phyloP scores from a whole-genome alignment of 2,888 invertebrate genomes.

The Nebria brevicollis region DNA sequence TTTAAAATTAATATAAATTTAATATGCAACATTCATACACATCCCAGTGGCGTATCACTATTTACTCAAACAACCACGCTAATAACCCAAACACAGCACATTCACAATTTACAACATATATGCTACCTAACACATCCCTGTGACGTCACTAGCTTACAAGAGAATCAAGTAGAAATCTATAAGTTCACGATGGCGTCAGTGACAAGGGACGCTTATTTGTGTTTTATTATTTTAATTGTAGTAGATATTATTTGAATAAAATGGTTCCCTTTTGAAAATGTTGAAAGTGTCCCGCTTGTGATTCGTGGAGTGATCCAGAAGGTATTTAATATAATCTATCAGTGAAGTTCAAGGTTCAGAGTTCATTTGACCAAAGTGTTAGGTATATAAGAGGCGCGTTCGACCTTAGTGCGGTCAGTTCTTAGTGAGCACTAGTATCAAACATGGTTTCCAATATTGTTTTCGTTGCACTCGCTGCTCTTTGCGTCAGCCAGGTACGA shows the following conservation, averaged over 20 bases:
- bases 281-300: not conserved
- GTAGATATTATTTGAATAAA: not conserved
- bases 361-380: not conserved
- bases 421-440: constrained; percentile 6
- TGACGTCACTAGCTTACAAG: too few species aligned
- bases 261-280: not conserved
- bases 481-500: constrained; percentile 38
- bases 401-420: constrained; percentile 15
- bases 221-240: too few species aligned
- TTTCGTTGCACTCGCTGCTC: constrained; percentile 21
- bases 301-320: not conserved
- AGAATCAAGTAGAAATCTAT: too few species aligned
- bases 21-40: too few species aligned
- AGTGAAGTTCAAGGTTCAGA: constrained; percentile 22
- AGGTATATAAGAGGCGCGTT: constrained; percentile 6
- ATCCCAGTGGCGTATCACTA: too few species aligned
- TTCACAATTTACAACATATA: too few species aligned
- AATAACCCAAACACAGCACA: too few species aligned
- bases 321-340: constrained; percentile 7
- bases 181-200: too few species aligned
- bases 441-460: constrained; percentile 35
- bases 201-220: too few species aligned
- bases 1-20: too few species aligned
- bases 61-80: too few species aligned
- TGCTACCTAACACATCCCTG: too few species aligned